These are phyloP conservation scores for Eubucco bourcierii DNA, from an alignment of 2,113 vertebrate species.

Conservation along the genomic window DNA sequence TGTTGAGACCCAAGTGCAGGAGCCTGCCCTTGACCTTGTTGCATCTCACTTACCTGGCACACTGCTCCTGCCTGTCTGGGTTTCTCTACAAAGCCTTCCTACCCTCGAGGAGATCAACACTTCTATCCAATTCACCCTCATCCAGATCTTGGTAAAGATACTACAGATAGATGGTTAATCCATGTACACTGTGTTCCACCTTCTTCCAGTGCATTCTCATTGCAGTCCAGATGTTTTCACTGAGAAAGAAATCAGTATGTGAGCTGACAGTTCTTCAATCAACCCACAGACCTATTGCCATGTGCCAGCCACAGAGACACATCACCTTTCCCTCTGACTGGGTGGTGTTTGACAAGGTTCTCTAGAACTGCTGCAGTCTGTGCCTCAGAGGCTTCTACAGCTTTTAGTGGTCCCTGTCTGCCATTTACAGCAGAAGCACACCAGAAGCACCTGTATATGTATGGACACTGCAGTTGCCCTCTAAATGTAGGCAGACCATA, in stretches of 20 bases:
- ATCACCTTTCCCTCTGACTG: neutral
- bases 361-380: neutral
- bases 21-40: too few species aligned
- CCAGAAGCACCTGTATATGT: neutral
- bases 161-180: neutral
- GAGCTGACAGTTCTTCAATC: conserved; percentile 4
- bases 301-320: neutral
- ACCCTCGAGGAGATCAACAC: too few species aligned
- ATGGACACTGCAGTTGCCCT: neutral
- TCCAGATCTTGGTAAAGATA: too few species aligned
- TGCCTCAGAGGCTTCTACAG: neutral
- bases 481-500: conserved; percentile 6
- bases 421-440: neutral
- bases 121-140: too few species aligned
- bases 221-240: neutral
- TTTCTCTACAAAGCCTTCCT: too few species aligned
- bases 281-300: neutral
- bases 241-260: neutral
- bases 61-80: too few species aligned
- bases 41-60: too few species aligned
- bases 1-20: too few species aligned
- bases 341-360: too few species aligned
- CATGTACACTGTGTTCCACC: neutral
- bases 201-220: neutral
- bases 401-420: neutral